Base-by-base conservation (phyloP, 2,113 vertebrate genomes). In the Hystrix cristata region DNA sequence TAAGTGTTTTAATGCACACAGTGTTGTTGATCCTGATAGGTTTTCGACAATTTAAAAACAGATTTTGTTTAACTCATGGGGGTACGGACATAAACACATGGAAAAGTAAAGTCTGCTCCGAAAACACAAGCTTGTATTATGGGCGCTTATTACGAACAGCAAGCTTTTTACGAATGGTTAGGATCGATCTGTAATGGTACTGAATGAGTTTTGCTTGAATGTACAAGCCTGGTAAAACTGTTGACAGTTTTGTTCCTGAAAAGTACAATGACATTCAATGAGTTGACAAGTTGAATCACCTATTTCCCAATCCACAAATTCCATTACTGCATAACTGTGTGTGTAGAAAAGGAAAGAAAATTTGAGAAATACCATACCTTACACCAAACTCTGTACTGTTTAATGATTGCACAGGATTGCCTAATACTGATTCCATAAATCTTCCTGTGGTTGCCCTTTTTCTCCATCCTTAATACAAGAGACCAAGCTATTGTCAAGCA, bases 21-120 rank as follows among this genome's bases (percentile, higher is more conserved):
- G 43, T 23, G 23, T 65, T 84, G 95, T 97, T 98, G 98, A 98
- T 98, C 95, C 95, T 95, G 96, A 86, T 7, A 97, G 95, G 71
- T 76, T 95, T 98, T 98, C 94, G 97, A 98, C 93, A 97, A 91
- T 97, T 98, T 97, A 92, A 98, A 94, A 95, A 97, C 48, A 97
- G 84, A 59, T 85, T 96, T 60, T 96, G 59, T 92, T 98, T 92
- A 90, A 81, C 82, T 93, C 95, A 87, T 85, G 80, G 25, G 23
- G 64, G 92, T 93, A 87, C 34, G 16, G 71, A 93, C 34, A 93
- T 87, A 96, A 97, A 94, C 93, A 95, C 34, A 80, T 13, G 95
- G 62, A 91, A 95, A 96, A 74, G 38, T 59, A 72, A 96, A 95
- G 62, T 97, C 94, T 97, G 64, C 79, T 89, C 34, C 95, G 89